Percentiles rank a stretch among this genome's conserved stretches.
These are phyloP conservation scores for Amazonetta brasiliensis DNA, from an alignment of 2,797 vertebrate species.

Conservation along the genomic window DNA sequence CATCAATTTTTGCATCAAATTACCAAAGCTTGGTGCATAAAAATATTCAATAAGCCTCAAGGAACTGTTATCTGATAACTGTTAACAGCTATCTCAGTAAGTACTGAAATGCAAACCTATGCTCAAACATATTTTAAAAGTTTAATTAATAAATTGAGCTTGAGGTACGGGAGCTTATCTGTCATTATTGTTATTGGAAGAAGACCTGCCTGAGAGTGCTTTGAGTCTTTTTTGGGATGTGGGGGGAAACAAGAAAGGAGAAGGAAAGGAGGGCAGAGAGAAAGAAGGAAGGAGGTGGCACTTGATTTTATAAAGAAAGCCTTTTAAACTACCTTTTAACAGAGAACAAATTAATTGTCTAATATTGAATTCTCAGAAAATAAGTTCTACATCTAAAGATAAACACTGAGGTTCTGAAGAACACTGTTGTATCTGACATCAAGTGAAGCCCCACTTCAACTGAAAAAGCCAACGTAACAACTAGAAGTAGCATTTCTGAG, in stretches of 20 bases:
- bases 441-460: background rate
- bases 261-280: background rate
- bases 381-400: background rate
- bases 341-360: background rate
- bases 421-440: background rate
- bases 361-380: background rate
- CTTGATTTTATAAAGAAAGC: background rate
- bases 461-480: background rate
- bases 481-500: background rate
- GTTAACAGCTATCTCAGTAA: background rate
- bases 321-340: background rate
- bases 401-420: background rate
- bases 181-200: background rate
- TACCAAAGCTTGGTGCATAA: constrained; percentile 6
- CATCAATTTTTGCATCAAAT: constrained; percentile 46
- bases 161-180: background rate
- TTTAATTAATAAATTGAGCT: background rate
- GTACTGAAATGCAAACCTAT: background rate
- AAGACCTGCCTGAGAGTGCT: background rate
- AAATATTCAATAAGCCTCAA: background rate
- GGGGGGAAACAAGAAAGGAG: background rate
- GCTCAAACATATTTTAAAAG: background rate
- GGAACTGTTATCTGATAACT: constrained; percentile 3
- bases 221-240: background rate
- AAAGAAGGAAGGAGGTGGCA: background rate